phyloP scores from a whole-genome alignment of 2,113 vertebrate species.

The Chionodraco myersi region DNA sequence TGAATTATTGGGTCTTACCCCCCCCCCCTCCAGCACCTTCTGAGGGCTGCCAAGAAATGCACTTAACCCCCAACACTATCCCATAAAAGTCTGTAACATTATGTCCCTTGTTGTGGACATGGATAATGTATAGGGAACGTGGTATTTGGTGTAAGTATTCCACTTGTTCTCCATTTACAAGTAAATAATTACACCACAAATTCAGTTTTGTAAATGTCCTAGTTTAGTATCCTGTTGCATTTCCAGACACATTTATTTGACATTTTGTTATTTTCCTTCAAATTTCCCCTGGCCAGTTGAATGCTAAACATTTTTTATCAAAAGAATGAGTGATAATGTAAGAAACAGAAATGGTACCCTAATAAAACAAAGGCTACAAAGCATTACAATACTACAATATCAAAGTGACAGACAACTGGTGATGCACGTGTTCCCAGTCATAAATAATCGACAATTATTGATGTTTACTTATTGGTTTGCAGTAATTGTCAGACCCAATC shows the following conservation, averaged over 20 bases:
- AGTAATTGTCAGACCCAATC: background rate
- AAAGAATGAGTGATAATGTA: background rate
- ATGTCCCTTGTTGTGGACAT: background rate
- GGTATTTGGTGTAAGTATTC: background rate
- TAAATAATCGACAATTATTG: background rate
- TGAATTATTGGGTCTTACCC: background rate
- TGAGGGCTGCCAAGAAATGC: background rate
- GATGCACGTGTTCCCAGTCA: background rate
- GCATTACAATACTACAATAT: background rate
- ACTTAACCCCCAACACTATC: conserved; percentile 16
- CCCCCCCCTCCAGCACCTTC: background rate
- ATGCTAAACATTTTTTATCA: background rate
- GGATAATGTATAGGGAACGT: background rate
- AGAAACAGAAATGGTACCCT: background rate
- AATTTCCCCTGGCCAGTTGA: background rate
- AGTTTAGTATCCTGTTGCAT: background rate
- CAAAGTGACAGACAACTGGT: background rate
- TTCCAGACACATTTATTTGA: background rate
- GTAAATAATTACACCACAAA: background rate
- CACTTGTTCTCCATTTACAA: background rate
- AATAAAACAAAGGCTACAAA: background rate
- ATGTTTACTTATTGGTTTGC: background rate
- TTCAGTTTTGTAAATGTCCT: background rate
- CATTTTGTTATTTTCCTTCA: too few species aligned
- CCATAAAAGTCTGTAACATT: conserved; percentile 18